Base-by-base conservation (phyloP, 2,888 invertebrate species). In the Charanyca ferruginea region DNA sequence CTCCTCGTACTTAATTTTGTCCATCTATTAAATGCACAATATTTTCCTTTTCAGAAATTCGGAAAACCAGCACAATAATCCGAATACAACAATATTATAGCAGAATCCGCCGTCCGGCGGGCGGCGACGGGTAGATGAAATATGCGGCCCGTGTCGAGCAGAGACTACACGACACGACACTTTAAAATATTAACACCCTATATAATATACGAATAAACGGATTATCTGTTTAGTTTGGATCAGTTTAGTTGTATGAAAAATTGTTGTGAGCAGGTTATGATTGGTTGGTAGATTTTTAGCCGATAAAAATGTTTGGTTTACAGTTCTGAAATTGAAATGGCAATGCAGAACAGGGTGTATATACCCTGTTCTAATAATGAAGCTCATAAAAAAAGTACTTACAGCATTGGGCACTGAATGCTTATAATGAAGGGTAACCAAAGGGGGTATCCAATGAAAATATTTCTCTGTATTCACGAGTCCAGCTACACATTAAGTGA, bases 111-210 rank as follows among this genome's bases (percentile, higher is more conserved):
- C 71, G 55, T 71, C 61, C 47, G 45, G 48, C 73, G 76, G 83
- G 88, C 88, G 92, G 83, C 90, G 93, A 92, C 92, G 90, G 87
- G 88, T 78, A 81, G 80, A 91, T 94, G 94, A 94, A 93, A 94
- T 94, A 94, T 93, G 90, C 85, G 89, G 83, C 84, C 88, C 84
- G 85, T 72, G 83, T 80, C 82, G 82, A 94, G 83, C 93, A 93
- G 90, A 93, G 88, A 89, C 89, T 89, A 91, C 90, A 89, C 90
- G 93, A 92, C 93, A 92, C 88, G 88, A 92, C 92, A 93, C 93
- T 94, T 93, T 93, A 92, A 93, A 94, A 93, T 94, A 94, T 94
- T 93, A 93, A 85, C 89, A 82, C 77, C 76, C 75, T 78, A 79
- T 80, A 77, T 80, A 79, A 81, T 81, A 69, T 59, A 60, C 57